Conservation (phyloP, 2,888 invertebrate genomes). For the Ophioninae sp. region DNA sequence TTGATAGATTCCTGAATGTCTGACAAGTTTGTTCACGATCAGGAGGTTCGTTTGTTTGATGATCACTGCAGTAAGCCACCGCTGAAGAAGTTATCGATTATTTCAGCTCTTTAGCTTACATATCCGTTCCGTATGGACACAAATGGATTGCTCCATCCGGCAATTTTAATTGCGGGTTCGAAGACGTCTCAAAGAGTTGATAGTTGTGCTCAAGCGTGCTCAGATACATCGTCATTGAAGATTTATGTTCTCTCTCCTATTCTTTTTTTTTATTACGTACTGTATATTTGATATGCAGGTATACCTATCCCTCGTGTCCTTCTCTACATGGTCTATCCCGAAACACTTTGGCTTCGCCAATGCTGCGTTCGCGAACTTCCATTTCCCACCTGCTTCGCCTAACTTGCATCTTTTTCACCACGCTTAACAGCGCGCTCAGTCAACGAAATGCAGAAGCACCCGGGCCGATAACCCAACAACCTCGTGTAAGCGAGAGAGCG, state of each 20-base stretch:
- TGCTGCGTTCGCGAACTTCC: slow-evolving; percentile 34
- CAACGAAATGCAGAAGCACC: slow-evolving; percentile 41
- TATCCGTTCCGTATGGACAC: background rate
- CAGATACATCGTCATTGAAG: slow-evolving; percentile 19
- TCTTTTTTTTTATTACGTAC: slow-evolving; percentile 63
- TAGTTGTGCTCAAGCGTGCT: slow-evolving; percentile 66
- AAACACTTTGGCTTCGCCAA: slow-evolving; percentile 22
- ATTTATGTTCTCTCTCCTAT: slow-evolving; percentile 69
- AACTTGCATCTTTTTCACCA: slow-evolving; percentile 35
- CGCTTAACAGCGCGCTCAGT: slow-evolving; percentile 27
- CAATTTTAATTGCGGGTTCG: too few relatives aligned
- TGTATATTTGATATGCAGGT: slow-evolving; percentile 30
- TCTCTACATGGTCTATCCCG: slow-evolving; percentile 5
- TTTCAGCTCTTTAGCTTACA: background rate
- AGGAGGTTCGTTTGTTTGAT: background rate
- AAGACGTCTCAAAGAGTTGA: slow-evolving; percentile 35
- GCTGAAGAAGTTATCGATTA: background rate
- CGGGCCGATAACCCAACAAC: slow-evolving; percentile 57
- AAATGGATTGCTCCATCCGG: background rate
- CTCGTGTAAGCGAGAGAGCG: slow-evolving; percentile 24
- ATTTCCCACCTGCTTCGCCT: slow-evolving; percentile 32
- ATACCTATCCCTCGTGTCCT: slow-evolving; percentile 30
- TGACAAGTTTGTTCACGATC: background rate
- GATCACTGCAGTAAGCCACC: background rate
- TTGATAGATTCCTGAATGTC: background rate